Evolutionary conservation across 2,888 invertebrate genomes (phyloP).

Genomic region (Apodemia hepburni): DNA sequence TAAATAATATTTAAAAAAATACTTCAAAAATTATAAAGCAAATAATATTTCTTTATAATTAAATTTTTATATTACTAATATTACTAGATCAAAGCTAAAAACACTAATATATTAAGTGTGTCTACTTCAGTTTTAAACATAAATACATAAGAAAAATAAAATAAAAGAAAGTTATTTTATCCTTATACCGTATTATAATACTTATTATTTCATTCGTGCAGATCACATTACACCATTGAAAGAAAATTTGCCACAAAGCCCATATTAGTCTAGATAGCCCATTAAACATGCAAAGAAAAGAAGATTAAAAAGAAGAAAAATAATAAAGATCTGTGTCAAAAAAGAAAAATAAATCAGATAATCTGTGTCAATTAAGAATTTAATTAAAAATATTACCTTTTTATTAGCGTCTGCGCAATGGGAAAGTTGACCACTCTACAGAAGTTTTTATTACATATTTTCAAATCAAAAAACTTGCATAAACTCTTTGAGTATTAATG

Average conservation of each 20-base stretch:
- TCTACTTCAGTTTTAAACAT: not conserved
- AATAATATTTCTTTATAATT: not conserved
- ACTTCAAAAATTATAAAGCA: too few species aligned
- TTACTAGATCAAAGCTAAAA: not conserved
- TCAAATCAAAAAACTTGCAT: too few species aligned
- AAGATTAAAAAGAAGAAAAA: conserved; percentile 18
- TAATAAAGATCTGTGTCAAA: not conserved
- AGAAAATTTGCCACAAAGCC: conserved; percentile 25
- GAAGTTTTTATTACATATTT: too few species aligned
- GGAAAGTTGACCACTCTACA: too few species aligned
- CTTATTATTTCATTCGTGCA: not conserved
- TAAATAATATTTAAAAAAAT: too few species aligned
- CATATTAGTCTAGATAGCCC: conserved; percentile 32
- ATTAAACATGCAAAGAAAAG: conserved; percentile 29
- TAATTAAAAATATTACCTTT: too few species aligned
- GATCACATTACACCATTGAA: conserved; percentile 18
- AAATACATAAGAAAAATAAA: not conserved
- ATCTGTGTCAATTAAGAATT: too few species aligned
- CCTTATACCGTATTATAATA: not conserved
- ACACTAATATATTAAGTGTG: not conserved
- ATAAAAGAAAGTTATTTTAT: not conserved
- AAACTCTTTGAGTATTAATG: too few species aligned
- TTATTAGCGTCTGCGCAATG: too few species aligned
- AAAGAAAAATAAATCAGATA: too few species aligned
- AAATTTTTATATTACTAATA: not conserved